Base-by-base conservation (phyloP, 92 coral and sea anemone genomes). In the Muricea muricata region DNA sequence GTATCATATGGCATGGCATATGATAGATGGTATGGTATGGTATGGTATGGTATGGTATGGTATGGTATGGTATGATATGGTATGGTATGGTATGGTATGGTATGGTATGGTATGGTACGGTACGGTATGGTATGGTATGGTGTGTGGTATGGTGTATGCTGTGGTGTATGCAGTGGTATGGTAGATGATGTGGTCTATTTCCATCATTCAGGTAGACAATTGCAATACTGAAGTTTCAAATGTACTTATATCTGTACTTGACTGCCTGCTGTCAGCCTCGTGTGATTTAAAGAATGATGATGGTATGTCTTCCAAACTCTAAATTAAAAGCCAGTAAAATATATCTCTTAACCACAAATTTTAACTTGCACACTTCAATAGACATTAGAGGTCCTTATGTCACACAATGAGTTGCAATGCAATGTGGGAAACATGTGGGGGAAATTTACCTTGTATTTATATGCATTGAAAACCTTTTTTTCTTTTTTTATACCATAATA, bases 211-310 rank as follows among this genome's bases (percentile, higher is more conserved):
- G 83, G 71, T 78, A 23, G 40, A 30, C 26, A 78, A 58, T 23
- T 56, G 83, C 14, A 58, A 37, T 58, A 18, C 70, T 20, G 83
- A 78, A 78, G 83, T 78, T 1, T 78, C 83, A 41, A 55, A 78
- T 78, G 52, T 78, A 25, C 83, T 78, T 7, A 54, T 58, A 6
- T 78, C 83, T 52, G 12, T 78, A 1, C 65, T 78, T 23, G 71
- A 70, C 11, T 78, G 83, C 39, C 35, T 78, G 26, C 45, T 78
- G 30, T 31, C 83, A 0, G 70, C 57, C 32, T 12, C 71, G 0
- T 78, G 33, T 37, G 83, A 78, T 37, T 30, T 56, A 28, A 40
- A 56, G 7, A 23, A 78, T 78, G 46, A 78, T 33, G 24, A 78
- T 55, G 83, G 83, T 78, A 78, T 26, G 70, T 25, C 1, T 45